Evolutionary conservation across 2,797 vertebrate genomes (phyloP).

Genomic region (Todus mexicanus): DNA sequence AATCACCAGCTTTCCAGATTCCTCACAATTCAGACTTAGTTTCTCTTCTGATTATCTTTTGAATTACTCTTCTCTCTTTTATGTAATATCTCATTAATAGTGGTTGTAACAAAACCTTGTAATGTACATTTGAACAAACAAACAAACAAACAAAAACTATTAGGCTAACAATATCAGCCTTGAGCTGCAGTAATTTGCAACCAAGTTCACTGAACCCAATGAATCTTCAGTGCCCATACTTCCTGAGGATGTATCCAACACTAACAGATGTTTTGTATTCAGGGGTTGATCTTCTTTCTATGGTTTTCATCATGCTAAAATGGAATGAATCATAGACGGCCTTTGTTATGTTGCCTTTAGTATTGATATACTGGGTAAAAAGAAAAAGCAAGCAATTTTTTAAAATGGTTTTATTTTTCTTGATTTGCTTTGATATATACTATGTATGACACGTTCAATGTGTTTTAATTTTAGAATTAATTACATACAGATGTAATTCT

Average conservation of each 20-base stretch:
- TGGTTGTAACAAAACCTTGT: background rate
- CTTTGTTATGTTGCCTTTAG: background rate
- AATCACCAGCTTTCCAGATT: background rate
- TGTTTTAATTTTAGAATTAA: background rate
- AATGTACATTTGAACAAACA: background rate
- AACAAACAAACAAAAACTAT: background rate
- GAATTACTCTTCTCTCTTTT: background rate
- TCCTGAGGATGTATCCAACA: background rate
- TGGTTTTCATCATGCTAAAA: background rate
- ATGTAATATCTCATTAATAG: background rate
- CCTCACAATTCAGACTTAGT: background rate
- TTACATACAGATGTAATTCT: background rate
- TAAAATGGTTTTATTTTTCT: background rate
- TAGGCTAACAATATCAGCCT: background rate
- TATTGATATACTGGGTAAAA: background rate
- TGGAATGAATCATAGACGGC: background rate
- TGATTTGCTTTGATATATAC: background rate
- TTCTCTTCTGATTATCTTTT: background rate
- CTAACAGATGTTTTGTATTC: background rate
- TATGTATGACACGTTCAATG: background rate
- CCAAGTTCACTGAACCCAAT: background rate
- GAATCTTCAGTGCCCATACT: background rate
- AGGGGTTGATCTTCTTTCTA: background rate
- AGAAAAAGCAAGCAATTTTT: background rate
- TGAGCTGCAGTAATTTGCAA: background rate